Base-by-base conservation (phyloP, 2,888 invertebrate genomes). In the Allacma fusca region DNA sequence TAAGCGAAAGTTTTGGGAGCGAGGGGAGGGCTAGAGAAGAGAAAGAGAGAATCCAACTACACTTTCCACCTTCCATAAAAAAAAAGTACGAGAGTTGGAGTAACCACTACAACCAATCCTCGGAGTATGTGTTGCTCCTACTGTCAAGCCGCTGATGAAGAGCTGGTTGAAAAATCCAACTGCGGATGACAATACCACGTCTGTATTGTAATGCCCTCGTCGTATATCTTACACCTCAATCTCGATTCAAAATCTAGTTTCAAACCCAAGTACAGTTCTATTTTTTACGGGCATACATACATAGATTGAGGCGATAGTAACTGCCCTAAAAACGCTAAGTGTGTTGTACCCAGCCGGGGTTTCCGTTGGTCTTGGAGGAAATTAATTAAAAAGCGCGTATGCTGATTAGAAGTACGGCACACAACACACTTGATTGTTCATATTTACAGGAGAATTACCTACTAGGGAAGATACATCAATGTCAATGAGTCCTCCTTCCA, bases 21-120 rank as follows among this genome's bases (percentile, higher is more conserved):
- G 16, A 50, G 34, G 34, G 9, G 5, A 34, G 34, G 34, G 34
- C 4, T 5, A 50, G 50, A 50, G 50, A 13, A 16, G 50, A 13
- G 50, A n/a, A 50, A n/a, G n/a, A 50, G 50, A 50, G 50, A 50
- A 50, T 50, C 19, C 50, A 50, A 50, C 19, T 50, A 50, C 50
- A 19, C 50, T 50, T 50, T 50, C 50, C 50, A 12, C 5, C 9
- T 50, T 9, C n/a, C 50, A 12, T 50, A 13, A 5, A 50, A 2
- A 5, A 34, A 34, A 34, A 34, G 34, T 34, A 34, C 34, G 5
- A 34, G 4, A 9, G 34, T 34, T 34, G 34, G 50, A 9, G 50
- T 2, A 50, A 50, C 16, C n/a, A n/a, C 7, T 19, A 16, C 5
- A 19, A 50, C 9, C 16, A 50, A 50, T 50, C 4, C 34, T 50